Evolutionary conservation across 2,797 vertebrate species (phyloP).

Genomic region (Lerista edwardsae): DNA sequence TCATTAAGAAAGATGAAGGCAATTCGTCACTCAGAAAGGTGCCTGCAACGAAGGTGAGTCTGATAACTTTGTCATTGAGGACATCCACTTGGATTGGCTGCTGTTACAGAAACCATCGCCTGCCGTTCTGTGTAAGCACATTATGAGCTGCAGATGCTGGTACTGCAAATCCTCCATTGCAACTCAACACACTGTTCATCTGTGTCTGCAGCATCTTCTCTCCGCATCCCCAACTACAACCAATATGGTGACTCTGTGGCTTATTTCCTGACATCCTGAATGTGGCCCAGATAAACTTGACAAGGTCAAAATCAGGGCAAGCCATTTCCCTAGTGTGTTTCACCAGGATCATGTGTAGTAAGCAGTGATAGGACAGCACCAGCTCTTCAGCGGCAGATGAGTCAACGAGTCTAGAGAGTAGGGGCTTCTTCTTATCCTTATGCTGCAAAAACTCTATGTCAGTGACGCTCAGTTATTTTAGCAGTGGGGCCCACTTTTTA

Average conservation of each 20-base stretch:
- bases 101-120: neutral
- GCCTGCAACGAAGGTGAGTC: constrained; percentile 55
- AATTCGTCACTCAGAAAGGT: neutral
- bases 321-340: neutral
- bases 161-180: neutral
- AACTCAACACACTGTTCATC: neutral
- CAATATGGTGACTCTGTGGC: neutral
- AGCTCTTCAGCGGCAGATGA: neutral
- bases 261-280: neutral
- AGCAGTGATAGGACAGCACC: neutral
- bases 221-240: neutral
- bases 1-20: constrained; percentile 8
- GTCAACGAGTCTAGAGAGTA: neutral
- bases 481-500: too few species aligned
- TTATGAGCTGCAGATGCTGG: neutral
- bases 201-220: neutral
- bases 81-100: neutral
- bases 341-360: neutral
- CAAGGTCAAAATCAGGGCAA: neutral
- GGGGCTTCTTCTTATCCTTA: neutral
- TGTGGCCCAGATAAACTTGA: neutral
- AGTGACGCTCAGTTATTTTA: too few species aligned
- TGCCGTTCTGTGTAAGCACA: neutral
- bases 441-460: too few species aligned
- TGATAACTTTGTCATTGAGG: neutral